phyloP scores from a whole-genome alignment of 2,797 vertebrate genomes.

The Schizothorax lantsangensis region DNA sequence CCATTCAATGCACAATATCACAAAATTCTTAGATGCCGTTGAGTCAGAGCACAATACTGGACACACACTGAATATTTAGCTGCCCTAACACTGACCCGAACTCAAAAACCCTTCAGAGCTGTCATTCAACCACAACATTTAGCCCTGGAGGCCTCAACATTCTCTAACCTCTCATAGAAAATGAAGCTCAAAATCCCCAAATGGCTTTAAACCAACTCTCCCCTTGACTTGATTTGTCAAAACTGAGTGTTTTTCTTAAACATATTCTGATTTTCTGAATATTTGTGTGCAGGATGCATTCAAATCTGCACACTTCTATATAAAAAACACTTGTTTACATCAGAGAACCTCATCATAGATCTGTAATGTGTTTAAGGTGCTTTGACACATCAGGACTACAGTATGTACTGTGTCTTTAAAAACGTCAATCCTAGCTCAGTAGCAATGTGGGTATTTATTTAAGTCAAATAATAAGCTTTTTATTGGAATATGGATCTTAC shows the following conservation, averaged over 20 bases:
- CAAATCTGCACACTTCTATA: background rate
- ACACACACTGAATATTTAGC: constrained; percentile 17
- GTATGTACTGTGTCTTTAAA: background rate
- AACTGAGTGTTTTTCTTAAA: background rate
- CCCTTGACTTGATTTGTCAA: constrained; percentile 11
- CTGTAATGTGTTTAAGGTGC: background rate
- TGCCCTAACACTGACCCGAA: constrained; percentile 31
- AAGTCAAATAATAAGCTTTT: background rate
- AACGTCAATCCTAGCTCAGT: background rate
- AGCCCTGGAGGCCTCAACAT: constrained; percentile 9
- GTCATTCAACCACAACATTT: constrained; percentile 34
- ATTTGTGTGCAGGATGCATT: background rate
- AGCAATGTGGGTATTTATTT: background rate
- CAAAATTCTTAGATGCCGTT: background rate
- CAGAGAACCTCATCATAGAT: background rate
- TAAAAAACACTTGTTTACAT: background rate
- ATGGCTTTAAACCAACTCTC: background rate
- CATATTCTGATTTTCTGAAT: background rate
- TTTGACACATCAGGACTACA: background rate
- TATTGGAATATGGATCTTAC: background rate
- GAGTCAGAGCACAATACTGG: constrained; percentile 21
- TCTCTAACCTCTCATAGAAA: constrained; percentile 20
- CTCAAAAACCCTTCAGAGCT: constrained; percentile 27
- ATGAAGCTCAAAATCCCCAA: background rate
- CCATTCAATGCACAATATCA: background rate